phyloP scores from a whole-genome alignment of 2,113 vertebrate genomes.

The Silurus asotus region DNA sequence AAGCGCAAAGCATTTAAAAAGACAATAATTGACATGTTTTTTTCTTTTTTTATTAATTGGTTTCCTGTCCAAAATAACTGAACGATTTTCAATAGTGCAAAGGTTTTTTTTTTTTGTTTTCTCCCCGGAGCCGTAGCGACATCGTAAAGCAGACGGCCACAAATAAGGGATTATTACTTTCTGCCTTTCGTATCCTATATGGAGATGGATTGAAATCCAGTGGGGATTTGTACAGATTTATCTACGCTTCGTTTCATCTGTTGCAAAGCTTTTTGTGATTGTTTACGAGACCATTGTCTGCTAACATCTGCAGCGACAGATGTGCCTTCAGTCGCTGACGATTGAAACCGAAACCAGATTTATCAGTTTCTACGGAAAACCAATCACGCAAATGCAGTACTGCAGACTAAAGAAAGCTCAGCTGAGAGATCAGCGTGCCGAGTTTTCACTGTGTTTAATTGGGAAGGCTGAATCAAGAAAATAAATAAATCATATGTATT shows the following conservation, averaged over 20 bases:
- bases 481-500: too few species aligned
- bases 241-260: constrained; percentile 2
- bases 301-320: constrained; percentile 24
- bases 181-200: background rate
- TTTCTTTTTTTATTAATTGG: constrained; percentile 13
- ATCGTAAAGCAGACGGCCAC: background rate
- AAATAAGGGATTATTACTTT: constrained; percentile 1
- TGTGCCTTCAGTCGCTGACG: background rate
- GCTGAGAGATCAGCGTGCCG: background rate
- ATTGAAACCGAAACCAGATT: background rate
- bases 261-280: constrained; percentile 14
- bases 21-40: constrained; percentile 22
- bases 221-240: constrained; percentile 13
- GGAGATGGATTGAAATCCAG: constrained; percentile 4
- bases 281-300: constrained; percentile 26
- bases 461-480: background rate
- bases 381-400: background rate
- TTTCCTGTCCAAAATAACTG: constrained; percentile 6
- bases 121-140: background rate
- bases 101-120: background rate
- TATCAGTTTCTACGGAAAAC: constrained; percentile 12
- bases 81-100: constrained; percentile 23
- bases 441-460: background rate
- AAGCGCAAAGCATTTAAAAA: constrained; percentile 11
- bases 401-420: background rate